phyloP scores from a whole-genome alignment of 2,113 vertebrate species.

The Rousettus leschenaultii region DNA sequence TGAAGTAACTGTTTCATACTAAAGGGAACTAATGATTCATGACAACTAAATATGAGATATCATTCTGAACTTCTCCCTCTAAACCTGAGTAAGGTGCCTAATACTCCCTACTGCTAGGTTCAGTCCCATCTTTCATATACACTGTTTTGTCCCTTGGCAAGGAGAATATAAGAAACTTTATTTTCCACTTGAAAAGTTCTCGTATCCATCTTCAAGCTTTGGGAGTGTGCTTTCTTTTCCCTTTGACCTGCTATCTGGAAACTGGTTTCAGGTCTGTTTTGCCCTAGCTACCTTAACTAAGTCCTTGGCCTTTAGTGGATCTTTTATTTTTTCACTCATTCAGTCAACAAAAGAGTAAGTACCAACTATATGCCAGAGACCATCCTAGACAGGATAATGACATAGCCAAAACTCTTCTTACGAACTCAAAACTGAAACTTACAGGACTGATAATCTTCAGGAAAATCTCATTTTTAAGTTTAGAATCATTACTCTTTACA shows the following conservation, averaged over 20 bases:
- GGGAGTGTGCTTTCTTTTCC: neutral
- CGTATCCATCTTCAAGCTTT: neutral
- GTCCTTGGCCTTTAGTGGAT: neutral
- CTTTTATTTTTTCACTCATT: neutral
- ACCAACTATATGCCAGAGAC: neutral
- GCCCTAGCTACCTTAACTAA: neutral
- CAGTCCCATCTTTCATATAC: neutral
- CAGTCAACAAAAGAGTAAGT: neutral
- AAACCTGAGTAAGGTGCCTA: neutral
- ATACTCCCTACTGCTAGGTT: neutral
- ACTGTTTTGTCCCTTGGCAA: neutral
- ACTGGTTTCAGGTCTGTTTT: neutral
- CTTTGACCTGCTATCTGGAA: neutral
- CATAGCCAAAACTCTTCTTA: neutral
- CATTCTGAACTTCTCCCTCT: neutral
- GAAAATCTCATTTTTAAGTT: slow-evolving; percentile 44
- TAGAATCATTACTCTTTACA: neutral
- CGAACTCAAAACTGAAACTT: neutral
- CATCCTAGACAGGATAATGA: slow-evolving; percentile 20
- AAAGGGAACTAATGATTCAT: neutral
- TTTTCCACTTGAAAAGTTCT: neutral
- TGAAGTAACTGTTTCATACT: neutral
- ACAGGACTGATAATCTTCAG: slow-evolving; percentile 31
- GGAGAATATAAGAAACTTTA: neutral
- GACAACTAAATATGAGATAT: neutral